Evolutionary conservation across 2,888 invertebrate species (phyloP).

Genomic region (Netelia melanura): DNA sequence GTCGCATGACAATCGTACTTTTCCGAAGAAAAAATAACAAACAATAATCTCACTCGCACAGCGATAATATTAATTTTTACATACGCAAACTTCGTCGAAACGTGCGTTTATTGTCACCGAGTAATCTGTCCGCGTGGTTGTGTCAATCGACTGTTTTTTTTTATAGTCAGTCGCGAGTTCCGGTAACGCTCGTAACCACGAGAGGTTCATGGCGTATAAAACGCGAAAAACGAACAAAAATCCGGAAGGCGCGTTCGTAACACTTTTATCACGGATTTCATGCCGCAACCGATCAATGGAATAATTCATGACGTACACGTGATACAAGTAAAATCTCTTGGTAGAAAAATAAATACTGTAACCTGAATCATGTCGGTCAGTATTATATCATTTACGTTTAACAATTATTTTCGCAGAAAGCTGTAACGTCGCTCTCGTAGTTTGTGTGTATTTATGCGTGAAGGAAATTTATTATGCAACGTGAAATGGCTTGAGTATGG

Average conservation of each 20-base stretch:
- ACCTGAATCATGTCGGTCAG: constrained; percentile 38
- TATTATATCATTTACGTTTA: constrained; percentile 26
- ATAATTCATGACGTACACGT: constrained; percentile 51
- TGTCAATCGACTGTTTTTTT: neutral
- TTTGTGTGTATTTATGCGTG: constrained; percentile 11
- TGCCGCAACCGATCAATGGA: constrained; percentile 13
- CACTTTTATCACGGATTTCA: constrained; percentile 48
- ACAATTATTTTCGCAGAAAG: constrained; percentile 46
- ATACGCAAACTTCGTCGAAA: neutral
- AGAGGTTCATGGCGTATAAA: neutral
- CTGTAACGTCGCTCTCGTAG: neutral
- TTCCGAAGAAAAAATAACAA: neutral
- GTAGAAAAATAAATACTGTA: constrained; percentile 29
- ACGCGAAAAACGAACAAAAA: constrained; percentile 18
- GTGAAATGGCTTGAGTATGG: constrained; percentile 28
- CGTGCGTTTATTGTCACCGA: neutral
- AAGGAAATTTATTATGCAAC: constrained; percentile 52
- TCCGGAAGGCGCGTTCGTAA: constrained; percentile 39
- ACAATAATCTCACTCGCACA: no score
- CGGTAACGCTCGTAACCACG: neutral
- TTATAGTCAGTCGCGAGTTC: constrained; percentile 6
- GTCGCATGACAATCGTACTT: neutral
- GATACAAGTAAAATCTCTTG: neutral
- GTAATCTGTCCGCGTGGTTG: neutral
- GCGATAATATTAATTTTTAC: no score